Evolutionary conservation across 1,140 invertebrate species (phyloP), one percentile per base, ranked within the genome.

Genomic region (Periplaneta americana): DNA sequence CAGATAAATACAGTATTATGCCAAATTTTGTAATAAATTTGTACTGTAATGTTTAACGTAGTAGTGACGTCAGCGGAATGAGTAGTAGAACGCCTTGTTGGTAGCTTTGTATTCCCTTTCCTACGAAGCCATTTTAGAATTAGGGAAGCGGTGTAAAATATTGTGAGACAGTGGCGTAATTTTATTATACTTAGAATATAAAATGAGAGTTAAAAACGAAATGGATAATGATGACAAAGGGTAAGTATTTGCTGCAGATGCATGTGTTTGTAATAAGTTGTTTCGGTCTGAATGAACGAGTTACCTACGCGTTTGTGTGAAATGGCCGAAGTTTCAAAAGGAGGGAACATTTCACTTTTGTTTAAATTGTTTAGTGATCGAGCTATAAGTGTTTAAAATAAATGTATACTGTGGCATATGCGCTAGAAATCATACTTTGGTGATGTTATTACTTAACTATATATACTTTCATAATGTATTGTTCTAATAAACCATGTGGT

Each of bases 141-240:
- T 78, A 15, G 77, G n/a, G 22, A n/a, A 28, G 22, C 35, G 34
- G 32, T 31, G 22, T 34, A 28, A 35, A 34, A 34, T 78, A 78
- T 31, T 22, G 8, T 33, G 18, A n/a, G 22, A 78, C 13, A 78
- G 77, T 78, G 33, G 77, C 17, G 18, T 22, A 28, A 28, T 78
- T 28, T 18, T 35, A 34, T 33, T 34, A 34, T 18, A 78, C 15
- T 78, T 78, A 39, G 32, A 88, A 87, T 88, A n/a, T 78, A 88
- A 87, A 88, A 91, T 90, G 90, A 89, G 90, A 89, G 89, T 90
- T 84, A 91, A 90, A 87, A 88, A 86, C 87, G 90, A 91, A 85
- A 90, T 90, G 89, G 90, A 91, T 85, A 89, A 90, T 87, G 90
- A 91, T 85, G 90, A 91, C 88, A 90, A 90, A 87, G 89, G 89